Base-by-base conservation (phyloP, 2,797 vertebrate species). In the Leptatherina wallacei region DNA sequence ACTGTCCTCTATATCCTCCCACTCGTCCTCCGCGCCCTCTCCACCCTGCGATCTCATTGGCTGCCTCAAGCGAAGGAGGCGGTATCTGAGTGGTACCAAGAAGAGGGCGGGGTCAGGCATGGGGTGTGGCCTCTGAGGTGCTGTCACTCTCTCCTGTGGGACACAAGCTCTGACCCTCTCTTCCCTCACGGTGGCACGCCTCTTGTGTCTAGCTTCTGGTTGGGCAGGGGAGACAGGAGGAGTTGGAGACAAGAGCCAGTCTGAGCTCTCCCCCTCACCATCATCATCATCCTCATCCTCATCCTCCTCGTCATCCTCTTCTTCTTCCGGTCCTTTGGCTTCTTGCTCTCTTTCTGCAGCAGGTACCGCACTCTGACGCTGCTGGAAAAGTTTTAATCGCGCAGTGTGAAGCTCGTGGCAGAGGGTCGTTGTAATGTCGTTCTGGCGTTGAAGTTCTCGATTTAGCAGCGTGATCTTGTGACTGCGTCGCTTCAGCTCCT, bases 91-190 rank as follows among this genome's bases (percentile, higher is more conserved):
- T 0, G 96, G 88, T 65, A 94, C 94, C 58, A 98, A 81, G 87
- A 98, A 98, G 52, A 98, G 95, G 29, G 96, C 95, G 0, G 97
- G 97, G 89, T 98, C 97, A 0, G 97, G 97, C 97, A 98, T 98
- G 30, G 96, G 71, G 11, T 93, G 93, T 3, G 95, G 88, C 18
- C 95, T 95, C 81, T 93, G 91, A 0, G 94, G 94, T 18, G 94
- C 92, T 2, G 93, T 94, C 71, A 95, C 92, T 65, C 90, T 84
- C 75, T 94, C 94, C 59, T 80, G 91, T 0, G 93, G 93, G 30
- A 94, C 75, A 4, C 92, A 93, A 30, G 95, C 95, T 69, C 93
- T 86, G 33, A 93, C 92, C 42, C 88, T 81, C 83, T 95, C 95
- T 77, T 91, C 82, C 77, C 89, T 88, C 77, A 91, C 12, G 35